Evolutionary conservation across 2,113 vertebrate species (phyloP).

Genomic region (Collichthys lucidus): DNA sequence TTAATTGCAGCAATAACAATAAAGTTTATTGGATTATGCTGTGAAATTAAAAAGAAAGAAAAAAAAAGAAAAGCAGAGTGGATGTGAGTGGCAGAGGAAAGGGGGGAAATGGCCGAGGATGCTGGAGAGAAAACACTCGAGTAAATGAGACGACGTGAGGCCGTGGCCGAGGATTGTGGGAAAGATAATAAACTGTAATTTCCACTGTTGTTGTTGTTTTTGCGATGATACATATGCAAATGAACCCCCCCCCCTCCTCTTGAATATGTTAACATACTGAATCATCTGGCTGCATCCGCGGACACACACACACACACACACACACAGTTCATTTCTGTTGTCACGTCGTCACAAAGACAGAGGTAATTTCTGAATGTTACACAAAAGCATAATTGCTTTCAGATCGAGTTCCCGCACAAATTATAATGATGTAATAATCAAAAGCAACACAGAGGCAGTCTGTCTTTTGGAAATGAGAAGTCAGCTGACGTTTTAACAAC

Average conservation of each 20-base stretch:
- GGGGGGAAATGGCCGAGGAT: not conserved
- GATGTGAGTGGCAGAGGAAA: slow-evolving; percentile 55
- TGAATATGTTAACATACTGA: slow-evolving; percentile 65
- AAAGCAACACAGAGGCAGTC: slow-evolving; percentile 34
- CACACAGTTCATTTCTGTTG: slow-evolving; percentile 41
- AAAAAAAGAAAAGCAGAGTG: slow-evolving; percentile 50
- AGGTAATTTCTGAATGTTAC: slow-evolving; percentile 58
- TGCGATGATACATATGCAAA: slow-evolving; percentile 57
- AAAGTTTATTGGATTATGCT: slow-evolving; percentile 79
- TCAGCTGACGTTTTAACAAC: slow-evolving; percentile 63
- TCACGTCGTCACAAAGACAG: slow-evolving; percentile 47
- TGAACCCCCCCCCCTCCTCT: slow-evolving; percentile 7
- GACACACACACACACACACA: slow-evolving; percentile 24
- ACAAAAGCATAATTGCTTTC: slow-evolving; percentile 55
- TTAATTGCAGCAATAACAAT: slow-evolving; percentile 80
- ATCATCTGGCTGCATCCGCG: slow-evolving; percentile 49
- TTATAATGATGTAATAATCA: slow-evolving; percentile 61
- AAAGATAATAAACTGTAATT: slow-evolving; percentile 51
- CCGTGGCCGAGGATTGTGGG: slow-evolving; percentile 26
- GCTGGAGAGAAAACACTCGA: slow-evolving; percentile 27
- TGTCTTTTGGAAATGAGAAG: slow-evolving; percentile 62
- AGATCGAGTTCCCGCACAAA: slow-evolving; percentile 48
- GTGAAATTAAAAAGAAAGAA: slow-evolving; percentile 64
- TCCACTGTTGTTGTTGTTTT: slow-evolving; percentile 28
- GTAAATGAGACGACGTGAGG: slow-evolving; percentile 50